Evolutionary conservation across 2,888 invertebrate genomes (phyloP).

Genomic region (Rhamnusium bicolor): DNA sequence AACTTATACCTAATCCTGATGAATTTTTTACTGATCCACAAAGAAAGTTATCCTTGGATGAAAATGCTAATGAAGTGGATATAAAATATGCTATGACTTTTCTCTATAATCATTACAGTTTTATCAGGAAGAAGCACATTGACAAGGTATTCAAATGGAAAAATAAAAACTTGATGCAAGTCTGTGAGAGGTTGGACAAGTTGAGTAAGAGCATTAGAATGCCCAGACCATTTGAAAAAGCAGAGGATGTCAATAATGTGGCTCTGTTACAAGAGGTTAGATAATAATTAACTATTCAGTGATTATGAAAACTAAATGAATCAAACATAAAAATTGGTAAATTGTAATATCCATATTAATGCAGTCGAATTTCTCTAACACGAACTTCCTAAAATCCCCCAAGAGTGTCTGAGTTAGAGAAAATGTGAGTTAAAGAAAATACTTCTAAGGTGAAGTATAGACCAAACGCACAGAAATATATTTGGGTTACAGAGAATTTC

Average conservation of each 20-base stretch:
- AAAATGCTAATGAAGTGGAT: slow-evolving; percentile 53
- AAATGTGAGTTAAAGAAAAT: too few species aligned
- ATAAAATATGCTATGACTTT: slow-evolving; percentile 56
- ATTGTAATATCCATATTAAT: too few species aligned
- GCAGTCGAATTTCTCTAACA: too few species aligned
- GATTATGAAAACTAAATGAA: background rate
- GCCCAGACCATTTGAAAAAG: slow-evolving; percentile 39
- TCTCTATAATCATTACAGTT: slow-evolving; percentile 61
- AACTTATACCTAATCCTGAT: slow-evolving; percentile 61
- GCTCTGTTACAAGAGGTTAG: slow-evolving; percentile 64
- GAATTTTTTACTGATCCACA: slow-evolving; percentile 56
- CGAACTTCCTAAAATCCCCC: too few species aligned
- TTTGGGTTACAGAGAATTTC: too few species aligned
- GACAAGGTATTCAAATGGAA: slow-evolving; percentile 56
- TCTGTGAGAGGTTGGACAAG: slow-evolving; percentile 57
- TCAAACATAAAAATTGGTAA: too few species aligned
- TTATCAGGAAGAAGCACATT: slow-evolving; percentile 59
- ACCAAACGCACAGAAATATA: too few species aligned
- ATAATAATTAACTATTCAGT: background rate
- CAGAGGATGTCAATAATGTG: slow-evolving; percentile 57
- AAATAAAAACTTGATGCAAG: slow-evolving; percentile 59
- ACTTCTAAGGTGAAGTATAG: too few species aligned
- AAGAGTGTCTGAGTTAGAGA: too few species aligned
- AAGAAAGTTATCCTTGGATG: slow-evolving; percentile 51
- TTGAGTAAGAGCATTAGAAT: slow-evolving; percentile 52